Evolutionary conservation across 2,888 invertebrate genomes (phyloP), one percentile per base, ranked within the genome.

Genomic region (Galerucella pusilla): DNA sequence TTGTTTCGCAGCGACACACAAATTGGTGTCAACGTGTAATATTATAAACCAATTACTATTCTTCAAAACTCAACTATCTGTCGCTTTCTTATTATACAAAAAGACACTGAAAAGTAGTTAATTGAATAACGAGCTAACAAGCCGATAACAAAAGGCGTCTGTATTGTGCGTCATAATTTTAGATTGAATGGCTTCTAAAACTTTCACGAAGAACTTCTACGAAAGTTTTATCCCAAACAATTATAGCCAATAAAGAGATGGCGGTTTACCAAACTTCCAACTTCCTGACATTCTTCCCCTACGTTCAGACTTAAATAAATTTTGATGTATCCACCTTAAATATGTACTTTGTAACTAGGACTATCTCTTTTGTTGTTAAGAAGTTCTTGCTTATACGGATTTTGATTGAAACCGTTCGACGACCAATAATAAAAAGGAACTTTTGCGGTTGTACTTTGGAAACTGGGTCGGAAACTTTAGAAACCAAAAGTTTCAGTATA

Each of bases 181-280:
- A 77, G 76, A 81, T 77, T 78, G 82, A 78, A 82, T 82, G 75
- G 79, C 78, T 77, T 61, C 75, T 60, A 57, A 73, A 81, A 79
- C 75, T 82, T 81, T 75, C 69, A 20, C 61, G 63, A 42, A 60
- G 71, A 80, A 82, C 75, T 80, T 80, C 66, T 59, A 57, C 68
- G 65, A 73, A 75, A 81, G 80, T 80, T 82, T 82, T 76, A 78
- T 76, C 79, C 79, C 79, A 77, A 78, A 80, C 81, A 82, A 82
- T 82, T 82, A 82, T 79, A 77, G 78, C 76, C 80, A 82, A 82
- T 81, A 80, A 80, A 80, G 81, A 75, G 79, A 76, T 78, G 76
- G 75, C 71, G 79, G 78, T 75, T 75, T 80, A 67, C 78, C 71
- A 72, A 80, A 77, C 78, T 80, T 76, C 73, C 74, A 71, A 78